A percentile compares a stretch with the other conserved stretches of the same genome.
phyloP scores from a whole-genome alignment of 2,797 vertebrate genomes.

The Gymnothorax reevesii region DNA sequence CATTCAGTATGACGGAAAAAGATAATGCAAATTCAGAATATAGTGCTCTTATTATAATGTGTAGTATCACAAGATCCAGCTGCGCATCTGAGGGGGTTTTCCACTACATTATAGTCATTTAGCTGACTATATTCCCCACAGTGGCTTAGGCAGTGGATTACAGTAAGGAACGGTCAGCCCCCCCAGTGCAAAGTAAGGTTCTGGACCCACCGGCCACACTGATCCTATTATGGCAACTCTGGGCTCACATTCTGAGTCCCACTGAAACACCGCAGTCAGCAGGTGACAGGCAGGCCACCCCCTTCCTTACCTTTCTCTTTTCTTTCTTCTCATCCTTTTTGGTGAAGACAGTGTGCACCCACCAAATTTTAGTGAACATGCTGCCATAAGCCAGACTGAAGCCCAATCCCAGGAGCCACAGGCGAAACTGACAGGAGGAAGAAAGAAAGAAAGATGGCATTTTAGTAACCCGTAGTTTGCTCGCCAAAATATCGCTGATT shows the following conservation, averaged over 20 bases:
- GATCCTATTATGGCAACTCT: too few species aligned
- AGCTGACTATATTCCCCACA: too few species aligned
- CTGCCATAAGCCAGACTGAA: constrained; percentile 94
- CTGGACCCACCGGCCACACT: too few species aligned
- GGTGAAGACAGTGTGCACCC: constrained; percentile 94
- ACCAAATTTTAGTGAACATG: constrained; percentile 99
- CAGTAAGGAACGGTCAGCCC: too few species aligned
- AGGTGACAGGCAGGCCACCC: too few species aligned
- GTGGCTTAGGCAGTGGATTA: too few species aligned
- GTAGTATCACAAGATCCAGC: too few species aligned
- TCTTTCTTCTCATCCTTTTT: constrained; percentile 97
- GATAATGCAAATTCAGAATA: background rate
- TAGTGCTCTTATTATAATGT: background rate
- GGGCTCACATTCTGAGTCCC: too few species aligned
- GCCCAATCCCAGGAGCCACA: constrained; percentile 90
- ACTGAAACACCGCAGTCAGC: too few species aligned
- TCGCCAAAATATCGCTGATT: background rate
- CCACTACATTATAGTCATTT: too few species aligned
- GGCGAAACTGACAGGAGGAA: constrained; percentile 27
- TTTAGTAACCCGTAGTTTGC: background rate
- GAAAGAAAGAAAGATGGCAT: background rate
- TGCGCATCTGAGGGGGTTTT: too few species aligned
- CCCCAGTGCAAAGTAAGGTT: too few species aligned
- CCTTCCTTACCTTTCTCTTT: constrained; percentile 80
- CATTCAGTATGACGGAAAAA: background rate